Evolutionary conservation across 2,888 invertebrate genomes (phyloP), one percentile per base, ranked within the genome.

Genomic region (Scaptomyza cyrtandrae): DNA sequence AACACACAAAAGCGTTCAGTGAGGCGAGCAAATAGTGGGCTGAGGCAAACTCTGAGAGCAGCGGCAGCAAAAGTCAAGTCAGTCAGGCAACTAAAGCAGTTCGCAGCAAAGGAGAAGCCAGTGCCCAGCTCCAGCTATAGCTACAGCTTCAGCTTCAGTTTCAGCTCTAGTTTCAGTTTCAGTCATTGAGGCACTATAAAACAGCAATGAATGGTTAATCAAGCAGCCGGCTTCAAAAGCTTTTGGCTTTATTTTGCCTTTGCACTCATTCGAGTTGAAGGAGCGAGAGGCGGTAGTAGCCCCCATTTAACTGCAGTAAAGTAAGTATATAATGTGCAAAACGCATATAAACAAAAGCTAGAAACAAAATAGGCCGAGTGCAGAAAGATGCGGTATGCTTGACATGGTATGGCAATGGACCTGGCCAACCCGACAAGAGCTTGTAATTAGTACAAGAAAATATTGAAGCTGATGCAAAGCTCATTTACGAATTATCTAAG

Each of bases 201-300:
- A 81, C 81, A 79, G 83, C 84, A 84, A 86, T 84, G 83, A 84
- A 84, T 86, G 83, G 83, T 86, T 84, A 84, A 84, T 84, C 83
- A 84, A 84, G 84, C 86, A 81, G 64, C 84, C 79, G 75, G 75
- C 83, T 78, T 71, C 74, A 83, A 86, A 80, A 60, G 84, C 86
- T 80, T 83, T 83, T 80, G 83, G 79, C 84, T 84, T 78, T 67
- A 82, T 82, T 82, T 82, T 80, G 68, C 69, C 67, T 58, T 62
- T 70, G 72, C 75, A 77, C 71, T 75, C 69, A 67, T 53, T 59
- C 63, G 50, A 45, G 43, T 58, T 58, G 48, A 63, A 56, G 62
- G 72, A 19, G 39, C 3, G 10, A 9, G 10, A 6, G 33, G 62
- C 62, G 45, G 43, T 59, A 67, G 48, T 49, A 59, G 56, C 58